Base-by-base conservation (phyloP, 2,888 invertebrate species). In the Zonitis immaculata region DNA sequence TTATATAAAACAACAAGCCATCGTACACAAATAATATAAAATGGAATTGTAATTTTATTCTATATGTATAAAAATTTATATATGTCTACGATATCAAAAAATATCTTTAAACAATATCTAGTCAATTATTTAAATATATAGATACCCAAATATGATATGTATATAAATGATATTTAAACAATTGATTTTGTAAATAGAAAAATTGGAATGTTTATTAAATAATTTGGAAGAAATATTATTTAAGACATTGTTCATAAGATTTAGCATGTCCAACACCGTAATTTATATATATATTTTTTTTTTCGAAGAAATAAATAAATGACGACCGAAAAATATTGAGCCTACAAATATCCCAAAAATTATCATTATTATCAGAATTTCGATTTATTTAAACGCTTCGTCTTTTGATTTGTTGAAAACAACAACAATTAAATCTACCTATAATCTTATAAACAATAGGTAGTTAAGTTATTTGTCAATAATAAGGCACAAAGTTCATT, bases 1-100 rank as follows among this genome's bases (percentile, higher is more conserved):
- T n/a, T n/a, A n/a, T n/a, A n/a, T n/a, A 72, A 64, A 66, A 72
- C 70, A 71, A 69, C 18, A 72, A 72, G 71, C 72, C 57, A 52
- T 51, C 65, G 66, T 64, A 62, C 62, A 68, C 63, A 66, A 62
- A 60, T 52, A 54, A 47, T 53, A 43, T 42, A 26, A 59, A 59
- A 60, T 54, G 52, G 54, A 52, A 58, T 56, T 14, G 26, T 43
- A 5, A 35, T 42, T 42, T 45, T 18, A 14, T 28, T 27, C 42
- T 12, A 22, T 26, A n/a, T n/a, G n/a, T 18, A 18, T 35, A 2
- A 14, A 9, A 18, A 18, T 35, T 8, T 35, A 35, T 39, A 39
- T 14, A 44, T 47, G 47, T 47, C 46, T 32, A 27, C 18, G 20
- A 30, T 44, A 28, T 50, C 35, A 20, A 44, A 51, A 44, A 44